Evolutionary conservation across 2,113 vertebrate species (phyloP), one percentile per base, ranked within the genome.

Genomic region (Scomber scombrus): DNA sequence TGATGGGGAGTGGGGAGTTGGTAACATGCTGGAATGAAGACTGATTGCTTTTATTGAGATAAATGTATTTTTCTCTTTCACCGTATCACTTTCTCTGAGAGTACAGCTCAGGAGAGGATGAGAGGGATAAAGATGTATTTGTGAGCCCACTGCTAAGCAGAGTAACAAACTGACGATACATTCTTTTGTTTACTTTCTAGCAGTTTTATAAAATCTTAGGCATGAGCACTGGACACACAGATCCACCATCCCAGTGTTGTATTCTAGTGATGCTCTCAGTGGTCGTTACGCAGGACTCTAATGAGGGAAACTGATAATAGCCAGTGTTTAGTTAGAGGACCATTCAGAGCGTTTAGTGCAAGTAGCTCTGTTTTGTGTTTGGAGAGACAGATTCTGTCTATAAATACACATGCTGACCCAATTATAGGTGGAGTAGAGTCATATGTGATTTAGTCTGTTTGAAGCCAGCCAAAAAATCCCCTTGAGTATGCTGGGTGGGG

Each of bases 371-470:
- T 74, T 84, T 75, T 70, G 81, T 74, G 69, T 86, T 80, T 78
- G 29, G 11, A 88, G 73, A 87, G 75, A 77, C 52, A 15, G 62
- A 79, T 68, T 72, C 16, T 21, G 58, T 71, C 89, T 92, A 92
- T 88, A 90, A 91, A 93, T 93, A 93, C 72, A 81, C 80, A 86
- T 52, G 34, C 79, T 90, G 87, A 88, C 86, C 93, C 80, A 92
- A 90, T 93, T 92, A 89, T 92, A 91, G 88, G 83, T 84, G 83
- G 85, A 83, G 84, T 80, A 61, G 23, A 87, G 78, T 87, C 90
- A 87, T 85, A 71, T 85, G 84, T 88, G 84, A 91, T 88, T 91
- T 90, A 57, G 70, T 78, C 75, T 80, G 75, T 85, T 86, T 87
- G 67, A 87, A 87, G 83, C 40, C 71, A 61, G 84, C 74, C 74